Base-by-base conservation (phyloP, 2,113 vertebrate genomes). In the Channa maculata region DNA sequence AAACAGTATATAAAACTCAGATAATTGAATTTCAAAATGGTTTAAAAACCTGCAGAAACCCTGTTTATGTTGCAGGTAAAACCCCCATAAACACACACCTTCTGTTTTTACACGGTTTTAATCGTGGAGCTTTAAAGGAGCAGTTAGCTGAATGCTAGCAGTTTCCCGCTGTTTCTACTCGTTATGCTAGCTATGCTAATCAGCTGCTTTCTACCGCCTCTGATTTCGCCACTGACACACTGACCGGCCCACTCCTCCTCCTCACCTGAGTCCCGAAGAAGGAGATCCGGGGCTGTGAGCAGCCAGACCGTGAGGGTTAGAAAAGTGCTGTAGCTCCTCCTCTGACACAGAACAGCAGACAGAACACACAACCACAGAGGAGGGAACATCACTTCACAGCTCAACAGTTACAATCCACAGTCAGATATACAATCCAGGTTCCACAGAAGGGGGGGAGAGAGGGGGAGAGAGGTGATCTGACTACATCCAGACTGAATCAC, bases 231-330 rank as follows among this genome's bases (percentile, higher is more conserved):
- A 43, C 34, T 41, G 57, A 45, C 67, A 79, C 12, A 52, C 74
- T 67, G 24, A 37, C 68, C 84, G 55, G 69, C 66, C 68, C 69
- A 14, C 71, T 44, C 24, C 64, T 50, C 15, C 69, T 71, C 61
- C 90, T 91, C 90, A 93, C 92, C 91, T 92, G 85, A 87, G 85
- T 93, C 90, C 92, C 79, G 88, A 86, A 67, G 91, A 93, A 62
- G 92, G 91, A 78, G 92, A 92, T 90, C 93, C 94, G 34, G 94
- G 94, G 83, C 94, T 95, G 90, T 95, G 93, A 88, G 93, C 92
- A 82, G 94, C 94, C 90, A 95, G 90, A 81, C 94, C 94, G 38
- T 95, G 93, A 91, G 94, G 94, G 89, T 95, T 95, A 90, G 92
- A 94, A 90, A 94, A 94, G 88, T 94, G 93, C 89, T 92, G 93